Percentiles rank a stretch among this genome's conserved stretches.
Evolutionary conservation across 2,113 vertebrate genomes (phyloP).

Genomic region (Promerops cafer): DNA sequence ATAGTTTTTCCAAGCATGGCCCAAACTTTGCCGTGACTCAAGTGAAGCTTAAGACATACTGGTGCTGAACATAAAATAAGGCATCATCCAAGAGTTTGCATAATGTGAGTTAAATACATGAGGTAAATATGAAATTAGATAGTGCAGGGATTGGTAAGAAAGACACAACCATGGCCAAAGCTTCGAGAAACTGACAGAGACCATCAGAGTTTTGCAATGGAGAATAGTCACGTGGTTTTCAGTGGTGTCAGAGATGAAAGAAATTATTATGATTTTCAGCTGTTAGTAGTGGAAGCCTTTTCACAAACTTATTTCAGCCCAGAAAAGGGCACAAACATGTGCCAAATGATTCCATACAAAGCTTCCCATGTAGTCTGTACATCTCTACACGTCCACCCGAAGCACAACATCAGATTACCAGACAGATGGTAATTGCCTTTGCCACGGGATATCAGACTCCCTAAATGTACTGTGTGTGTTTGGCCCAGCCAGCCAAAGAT

Average conservation of each 20-base stretch:
- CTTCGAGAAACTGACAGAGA: background rate
- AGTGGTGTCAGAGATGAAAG: conserved; percentile 31
- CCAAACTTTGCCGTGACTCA: background rate
- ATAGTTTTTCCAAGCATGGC: background rate
- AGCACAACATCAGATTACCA: background rate
- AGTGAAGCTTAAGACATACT: background rate
- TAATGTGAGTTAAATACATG: background rate
- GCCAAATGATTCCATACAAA: background rate
- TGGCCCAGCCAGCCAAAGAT: background rate
- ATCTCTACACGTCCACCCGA: background rate
- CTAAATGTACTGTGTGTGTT: background rate
- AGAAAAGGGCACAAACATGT: background rate
- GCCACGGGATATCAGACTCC: background rate
- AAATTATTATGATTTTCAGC: conserved; percentile 25
- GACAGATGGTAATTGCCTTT: background rate
- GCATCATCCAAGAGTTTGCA: background rate
- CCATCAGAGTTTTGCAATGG: background rate
- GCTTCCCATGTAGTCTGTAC: background rate
- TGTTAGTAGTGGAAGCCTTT: background rate
- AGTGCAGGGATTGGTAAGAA: background rate
- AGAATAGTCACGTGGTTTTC: background rate
- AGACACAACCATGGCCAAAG: background rate
- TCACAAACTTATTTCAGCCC: background rate
- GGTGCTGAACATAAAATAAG: background rate
- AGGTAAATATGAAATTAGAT: background rate